Evolutionary conservation across 1,140 invertebrate genomes (phyloP).

Genomic region (Harpegnathos saltator): DNA sequence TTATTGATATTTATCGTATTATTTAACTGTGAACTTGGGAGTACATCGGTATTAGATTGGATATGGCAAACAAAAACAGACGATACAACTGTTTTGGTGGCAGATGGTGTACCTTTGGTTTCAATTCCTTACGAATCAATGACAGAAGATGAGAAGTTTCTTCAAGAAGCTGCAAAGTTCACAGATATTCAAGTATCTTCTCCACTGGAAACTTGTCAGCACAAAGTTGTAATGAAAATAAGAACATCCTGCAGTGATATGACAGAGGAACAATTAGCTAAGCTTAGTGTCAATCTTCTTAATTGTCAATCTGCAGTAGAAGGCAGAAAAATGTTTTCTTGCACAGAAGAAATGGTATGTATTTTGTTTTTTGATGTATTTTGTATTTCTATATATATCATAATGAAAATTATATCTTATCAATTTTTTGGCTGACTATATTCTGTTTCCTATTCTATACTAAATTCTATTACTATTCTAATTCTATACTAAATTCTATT

Average conservation of each 20-base stretch:
- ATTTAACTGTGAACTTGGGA: not conserved
- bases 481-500: too few species aligned
- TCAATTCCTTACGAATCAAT: slow-evolving; percentile 88
- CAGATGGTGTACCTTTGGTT: slow-evolving; percentile 80
- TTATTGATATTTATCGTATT: not conserved
- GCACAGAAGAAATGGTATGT: slow-evolving; percentile 88
- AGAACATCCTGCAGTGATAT: slow-evolving; percentile 87
- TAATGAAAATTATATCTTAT: not conserved
- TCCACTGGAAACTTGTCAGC: slow-evolving; percentile 89
- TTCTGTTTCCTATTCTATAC: too few species aligned
- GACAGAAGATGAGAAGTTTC: slow-evolving; percentile 89
- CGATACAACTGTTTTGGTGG: slow-evolving; percentile 69
- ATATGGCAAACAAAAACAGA: slow-evolving; percentile 75
- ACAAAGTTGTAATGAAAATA: slow-evolving; percentile 88
- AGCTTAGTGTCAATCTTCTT: slow-evolving; percentile 89
- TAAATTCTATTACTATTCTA: too few species aligned
- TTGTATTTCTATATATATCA: slow-evolving; percentile 13
- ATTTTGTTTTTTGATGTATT: slow-evolving; percentile 22
- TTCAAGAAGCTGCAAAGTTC: slow-evolving; percentile 88
- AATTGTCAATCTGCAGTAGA: slow-evolving; percentile 90
- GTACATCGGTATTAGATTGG: slow-evolving; percentile 80
- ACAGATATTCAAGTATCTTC: slow-evolving; percentile 87
- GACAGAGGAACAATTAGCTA: slow-evolving; percentile 89
- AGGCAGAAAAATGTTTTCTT: slow-evolving; percentile 87
- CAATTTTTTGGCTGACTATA: not conserved